Conservation (phyloP, 2,888 invertebrate genomes). For the Agonum fuliginosum region DNA sequence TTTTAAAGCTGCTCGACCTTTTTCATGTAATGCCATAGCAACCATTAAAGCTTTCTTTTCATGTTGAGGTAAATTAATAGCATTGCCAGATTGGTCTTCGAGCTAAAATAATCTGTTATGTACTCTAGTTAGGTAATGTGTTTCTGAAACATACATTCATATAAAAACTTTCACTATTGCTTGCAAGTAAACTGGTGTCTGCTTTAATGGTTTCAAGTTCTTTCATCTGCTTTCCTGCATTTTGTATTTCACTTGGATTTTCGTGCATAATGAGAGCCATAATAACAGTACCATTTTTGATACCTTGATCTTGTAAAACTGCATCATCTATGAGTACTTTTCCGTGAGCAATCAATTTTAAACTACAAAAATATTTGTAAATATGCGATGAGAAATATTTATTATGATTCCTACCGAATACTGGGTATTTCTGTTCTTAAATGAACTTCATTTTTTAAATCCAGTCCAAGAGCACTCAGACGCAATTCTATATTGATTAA, state of each 20-base stretch:
- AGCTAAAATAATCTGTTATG: constrained; percentile 72
- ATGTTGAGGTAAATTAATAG: constrained; percentile 80
- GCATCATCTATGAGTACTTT: constrained; percentile 76
- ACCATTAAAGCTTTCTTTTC: constrained; percentile 83
- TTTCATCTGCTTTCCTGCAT: constrained; percentile 68
- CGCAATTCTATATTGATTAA: constrained; percentile 76
- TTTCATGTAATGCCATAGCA: constrained; percentile 88
- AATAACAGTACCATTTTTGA: constrained; percentile 82
- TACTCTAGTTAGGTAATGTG: constrained; percentile 1
- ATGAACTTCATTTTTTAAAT: constrained; percentile 76
- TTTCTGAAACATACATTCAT: constrained; percentile 73
- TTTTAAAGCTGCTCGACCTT: constrained; percentile 82
- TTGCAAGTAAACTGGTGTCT: constrained; percentile 71
- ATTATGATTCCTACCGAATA: constrained; percentile 70
- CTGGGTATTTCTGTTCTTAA: constrained; percentile 71
- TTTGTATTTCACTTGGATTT: constrained; percentile 68
- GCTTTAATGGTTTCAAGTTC: constrained; percentile 70
- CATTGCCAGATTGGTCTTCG: constrained; percentile 86
- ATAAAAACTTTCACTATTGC: constrained; percentile 75
- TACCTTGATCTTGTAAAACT: constrained; percentile 76
- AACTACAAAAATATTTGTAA: constrained; percentile 69
- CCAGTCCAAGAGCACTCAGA: constrained; percentile 75
- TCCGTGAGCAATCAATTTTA: constrained; percentile 82
- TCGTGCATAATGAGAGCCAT: constrained; percentile 76
- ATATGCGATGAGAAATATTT: constrained; percentile 19